These are phyloP conservation scores for Cyanocitta stelleri DNA, from an alignment of 2,113 vertebrate species.

Conservation along the genomic window DNA sequence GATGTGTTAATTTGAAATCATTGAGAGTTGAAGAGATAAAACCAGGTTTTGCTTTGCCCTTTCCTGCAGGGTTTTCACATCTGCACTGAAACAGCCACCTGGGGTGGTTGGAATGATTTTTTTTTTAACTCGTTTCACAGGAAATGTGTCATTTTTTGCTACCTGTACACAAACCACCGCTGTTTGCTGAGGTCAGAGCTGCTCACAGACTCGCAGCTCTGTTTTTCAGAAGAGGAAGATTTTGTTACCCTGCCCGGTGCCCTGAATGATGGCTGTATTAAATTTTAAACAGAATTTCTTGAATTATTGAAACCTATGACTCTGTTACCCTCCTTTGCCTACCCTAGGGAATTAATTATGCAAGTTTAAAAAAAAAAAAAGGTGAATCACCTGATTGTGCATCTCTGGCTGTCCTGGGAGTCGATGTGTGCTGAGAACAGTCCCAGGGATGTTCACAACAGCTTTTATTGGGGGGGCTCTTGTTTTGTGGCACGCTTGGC, in stretches of 20 bases:
- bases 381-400: neutral
- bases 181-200: neutral
- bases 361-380: neutral
- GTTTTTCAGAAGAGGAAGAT: neutral
- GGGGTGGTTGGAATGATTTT: neutral
- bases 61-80: fast-evolving
- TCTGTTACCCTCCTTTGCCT: neutral
- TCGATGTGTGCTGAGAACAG: neutral
- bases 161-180: neutral
- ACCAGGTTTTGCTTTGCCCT: neutral
- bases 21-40: neutral
- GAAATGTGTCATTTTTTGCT: neutral
- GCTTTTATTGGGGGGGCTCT: neutral
- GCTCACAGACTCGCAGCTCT: neutral
- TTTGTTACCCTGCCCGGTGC: neutral
- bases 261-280: neutral
- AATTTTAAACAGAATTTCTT: conserved; percentile 48
- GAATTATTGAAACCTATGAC: conserved; percentile 43
- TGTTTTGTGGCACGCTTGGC: neutral
- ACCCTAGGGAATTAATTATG: neutral
- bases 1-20: neutral
- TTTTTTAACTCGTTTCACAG: neutral
- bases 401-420: neutral
- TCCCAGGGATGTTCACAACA: neutral
- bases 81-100: neutral